Evolutionary conservation across 2,888 invertebrate species (phyloP), one percentile per base, ranked within the genome.

Genomic region (Drosophila nr. medialis): DNA sequence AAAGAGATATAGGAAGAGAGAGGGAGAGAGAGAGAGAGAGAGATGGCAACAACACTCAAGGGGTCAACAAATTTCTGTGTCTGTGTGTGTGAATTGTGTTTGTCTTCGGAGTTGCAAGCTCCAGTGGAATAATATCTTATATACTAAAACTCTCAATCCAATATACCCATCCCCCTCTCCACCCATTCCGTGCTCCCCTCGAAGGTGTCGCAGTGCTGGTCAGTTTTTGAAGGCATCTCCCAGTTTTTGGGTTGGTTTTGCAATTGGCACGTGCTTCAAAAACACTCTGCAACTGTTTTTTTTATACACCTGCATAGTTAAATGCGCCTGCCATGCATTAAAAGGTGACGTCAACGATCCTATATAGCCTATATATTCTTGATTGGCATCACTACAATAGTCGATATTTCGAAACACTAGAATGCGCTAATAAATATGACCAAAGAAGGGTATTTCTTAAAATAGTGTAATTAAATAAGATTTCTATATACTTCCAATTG

Each of bases 241-340:
- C 11, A 4, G 40, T 38, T 24, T 49, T 40, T 32, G 27, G 15
- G 30, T 34, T 27, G 34, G 34, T 64, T 75, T 80, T 75, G 68
- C 68, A 80, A 67, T 79, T 72, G 80, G 83, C 75, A 68, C 79
- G 70, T 80, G 75, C 69, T 75, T 53, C 27, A 58, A 65, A 45
- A 24, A 24, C 45, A 63, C 62, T 61, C 75, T 60, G 58, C 72
- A 55, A 62, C 45, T 55, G 45, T 64, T 36, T 64, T 50, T 50
- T 59, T 45, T 8, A 45, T 8, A 45, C 8, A 4, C 15, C 24
- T 24, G 24, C 24, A 24, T 15, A 45, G 10, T 40, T 40, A 10
- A 11, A n/a, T n/a, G 32, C 4, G 32, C 10, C 10, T 10, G n/a
- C 10, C 10, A 40, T 40, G 40, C 40, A 13, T 21, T 4, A 15